Percentiles rank a stretch among this genome's conserved stretches.
Evolutionary conservation across 2,797 vertebrate genomes (phyloP).

Genomic region (Serranus cabrilla): DNA sequence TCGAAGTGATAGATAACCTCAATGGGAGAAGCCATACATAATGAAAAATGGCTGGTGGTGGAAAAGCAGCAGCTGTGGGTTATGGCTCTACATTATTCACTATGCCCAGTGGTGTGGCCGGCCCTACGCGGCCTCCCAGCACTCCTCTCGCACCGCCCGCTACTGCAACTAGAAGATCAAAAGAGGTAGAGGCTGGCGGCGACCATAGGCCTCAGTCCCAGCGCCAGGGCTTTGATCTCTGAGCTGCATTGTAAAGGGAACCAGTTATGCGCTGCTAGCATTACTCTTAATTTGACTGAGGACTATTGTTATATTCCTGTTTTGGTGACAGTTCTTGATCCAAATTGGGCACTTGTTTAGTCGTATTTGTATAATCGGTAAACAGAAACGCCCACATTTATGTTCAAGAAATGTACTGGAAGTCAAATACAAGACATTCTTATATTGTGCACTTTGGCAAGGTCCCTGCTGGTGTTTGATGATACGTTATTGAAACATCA

Average conservation of each 20-base stretch:
- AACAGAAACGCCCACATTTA: constrained; percentile 19
- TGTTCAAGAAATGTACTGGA: neutral
- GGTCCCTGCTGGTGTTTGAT: constrained; percentile 17
- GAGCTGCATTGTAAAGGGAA: constrained; percentile 51
- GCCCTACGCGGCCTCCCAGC: constrained; percentile 52
- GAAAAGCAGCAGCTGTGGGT: constrained; percentile 70
- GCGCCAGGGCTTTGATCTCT: constrained; percentile 76
- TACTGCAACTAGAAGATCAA: constrained; percentile 72
- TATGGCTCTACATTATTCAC: constrained; percentile 80
- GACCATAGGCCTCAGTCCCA: constrained; percentile 61
- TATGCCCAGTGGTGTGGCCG: constrained; percentile 67
- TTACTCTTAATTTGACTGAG: constrained; percentile 34
- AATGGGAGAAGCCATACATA: constrained; percentile 69
- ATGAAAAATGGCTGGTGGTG: constrained; percentile 69
- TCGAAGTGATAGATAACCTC: constrained; percentile 66
- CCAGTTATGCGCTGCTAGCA: constrained; percentile 34
- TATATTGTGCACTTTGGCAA: neutral
- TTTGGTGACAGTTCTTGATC: constrained; percentile 10
- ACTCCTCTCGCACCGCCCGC: constrained; percentile 38
- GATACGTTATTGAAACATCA: constrained; percentile 35
- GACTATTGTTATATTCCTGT: constrained; percentile 26
- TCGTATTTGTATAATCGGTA: constrained; percentile 28
- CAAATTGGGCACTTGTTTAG: neutral
- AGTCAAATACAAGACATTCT: neutral
- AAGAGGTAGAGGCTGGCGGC: constrained; percentile 66